Evolutionary conservation across 2,888 invertebrate species (phyloP).

Genomic region (Idaea straminata): DNA sequence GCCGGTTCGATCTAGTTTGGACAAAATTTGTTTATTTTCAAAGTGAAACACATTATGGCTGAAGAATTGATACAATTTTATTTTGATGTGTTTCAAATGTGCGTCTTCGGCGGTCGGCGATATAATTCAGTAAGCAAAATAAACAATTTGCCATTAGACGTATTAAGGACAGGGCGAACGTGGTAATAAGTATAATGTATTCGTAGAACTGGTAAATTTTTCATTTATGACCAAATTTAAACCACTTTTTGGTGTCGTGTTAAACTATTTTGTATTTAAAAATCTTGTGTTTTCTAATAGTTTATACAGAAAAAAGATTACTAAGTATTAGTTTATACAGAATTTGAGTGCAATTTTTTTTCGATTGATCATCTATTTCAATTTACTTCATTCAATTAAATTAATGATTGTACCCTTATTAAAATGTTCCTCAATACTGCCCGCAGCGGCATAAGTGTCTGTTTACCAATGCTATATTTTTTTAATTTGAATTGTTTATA

Average conservation of each 20-base stretch:
- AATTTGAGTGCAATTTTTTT: too few species aligned
- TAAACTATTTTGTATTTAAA: too few species aligned
- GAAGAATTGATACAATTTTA: slow-evolving; percentile 18
- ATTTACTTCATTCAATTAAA: too few species aligned
- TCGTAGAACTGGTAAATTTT: not conserved
- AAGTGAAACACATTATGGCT: slow-evolving; percentile 24
- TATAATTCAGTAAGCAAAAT: slow-evolving; percentile 57
- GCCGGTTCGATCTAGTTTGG: not conserved
- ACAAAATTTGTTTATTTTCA: slow-evolving; percentile 23
- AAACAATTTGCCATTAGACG: slow-evolving; percentile 29
- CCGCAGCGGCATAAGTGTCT: slow-evolving; percentile 11
- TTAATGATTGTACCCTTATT: too few species aligned
- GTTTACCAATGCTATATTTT: slow-evolving; percentile 71
- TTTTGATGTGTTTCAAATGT: slow-evolving; percentile 26
- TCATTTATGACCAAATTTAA: too few species aligned
- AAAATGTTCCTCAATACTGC: not conserved
- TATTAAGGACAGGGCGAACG: not conserved
- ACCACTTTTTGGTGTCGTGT: too few species aligned
- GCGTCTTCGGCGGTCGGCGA: slow-evolving; percentile 58
- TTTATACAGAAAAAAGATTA: too few species aligned
- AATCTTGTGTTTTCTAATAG: too few species aligned
- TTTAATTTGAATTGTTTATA: slow-evolving; percentile 58
- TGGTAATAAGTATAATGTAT: not conserved
- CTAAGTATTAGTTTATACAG: too few species aligned
- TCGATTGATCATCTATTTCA: too few species aligned